Conservation (phyloP, 1,140 invertebrate species). For the Lucilia cuprina region DNA sequence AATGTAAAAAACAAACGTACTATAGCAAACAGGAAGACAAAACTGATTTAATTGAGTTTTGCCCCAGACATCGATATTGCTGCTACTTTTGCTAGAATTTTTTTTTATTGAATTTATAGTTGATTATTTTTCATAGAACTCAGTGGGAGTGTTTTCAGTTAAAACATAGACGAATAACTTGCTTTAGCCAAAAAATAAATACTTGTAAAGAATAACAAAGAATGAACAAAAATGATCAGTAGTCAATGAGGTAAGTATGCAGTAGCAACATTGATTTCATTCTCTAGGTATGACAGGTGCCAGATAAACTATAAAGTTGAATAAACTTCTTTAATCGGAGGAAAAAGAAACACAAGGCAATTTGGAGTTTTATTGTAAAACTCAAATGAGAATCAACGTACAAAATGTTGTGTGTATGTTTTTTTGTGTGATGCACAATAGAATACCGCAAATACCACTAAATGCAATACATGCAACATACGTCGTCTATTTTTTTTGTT, state of each 20-base stretch:
- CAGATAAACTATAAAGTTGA: slow-evolving; percentile 1
- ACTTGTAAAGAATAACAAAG: background rate
- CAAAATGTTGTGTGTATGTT: background rate
- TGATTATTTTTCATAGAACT: slow-evolving; percentile 12
- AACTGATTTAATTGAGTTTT: slow-evolving; percentile 8
- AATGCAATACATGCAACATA: background rate
- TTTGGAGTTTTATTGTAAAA: background rate
- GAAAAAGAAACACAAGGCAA: background rate
- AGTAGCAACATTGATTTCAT: slow-evolving; percentile 4
- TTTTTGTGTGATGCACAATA: background rate
- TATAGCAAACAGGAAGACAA: background rate
- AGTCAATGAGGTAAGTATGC: background rate
- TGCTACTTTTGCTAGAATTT: background rate
- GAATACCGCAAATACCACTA: slow-evolving; percentile 13
- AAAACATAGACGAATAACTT: background rate
- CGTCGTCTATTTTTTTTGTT: background rate
- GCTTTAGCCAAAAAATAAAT: background rate
- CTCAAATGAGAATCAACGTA: background rate
- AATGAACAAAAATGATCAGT: background rate
- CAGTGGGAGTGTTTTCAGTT: background rate
- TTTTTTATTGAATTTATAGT: background rate
- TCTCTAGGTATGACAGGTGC: slow-evolving; percentile 1
- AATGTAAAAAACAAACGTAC: background rate
- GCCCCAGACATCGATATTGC: background rate
- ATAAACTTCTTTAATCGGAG: background rate